Evolutionary conservation across 2,888 invertebrate genomes (phyloP), one percentile per base, ranked within the genome.

Genomic region (Plagodis dolabraria): DNA sequence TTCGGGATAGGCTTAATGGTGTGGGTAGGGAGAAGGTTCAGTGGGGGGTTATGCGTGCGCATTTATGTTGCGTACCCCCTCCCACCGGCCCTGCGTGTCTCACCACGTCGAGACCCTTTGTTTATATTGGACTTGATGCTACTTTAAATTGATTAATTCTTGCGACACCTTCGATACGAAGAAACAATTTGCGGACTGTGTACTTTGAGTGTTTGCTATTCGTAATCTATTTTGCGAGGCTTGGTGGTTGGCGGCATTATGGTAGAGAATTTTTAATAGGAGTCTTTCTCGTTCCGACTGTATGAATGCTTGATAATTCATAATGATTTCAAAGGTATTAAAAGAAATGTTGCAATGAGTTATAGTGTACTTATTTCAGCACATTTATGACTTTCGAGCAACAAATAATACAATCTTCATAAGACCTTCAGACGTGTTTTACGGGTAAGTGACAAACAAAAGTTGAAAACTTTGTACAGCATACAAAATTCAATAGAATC

Each of bases 111-210:
- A 87, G 87, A 74, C 73, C 82, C 78, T 79, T 89, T 92, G 91
- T 92, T 91, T 91, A 89, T 89, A 88, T 89, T 89, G 87, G 84
- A 83, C 85, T 84, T 83, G 83, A 86, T 87, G 84, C 83, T 84
- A 85, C 85, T 90, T 89, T 87, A 87, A 90, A 89, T 88, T 92
- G 87, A 90, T 89, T 87, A 89, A 89, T 89, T 85, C 80, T 80
- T 80, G 83, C 79, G 82, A 84, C 85, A 88, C 87, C 83, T 87
- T 78, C 71, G 75, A 78, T 81, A 84, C 75, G 77, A 76, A 75
- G 72, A 78, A 71, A 72, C 66, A 60, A 70, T 73, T 69, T 67
- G 53, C 60, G 61, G 67, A 70, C 65, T 71, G 68, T 68, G 51
- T 71, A 67, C 64, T 64, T 57, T 56, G 42, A 48, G 48, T 42